Conservation (phyloP, 2,888 invertebrate species). For the Gari tellinella region DNA sequence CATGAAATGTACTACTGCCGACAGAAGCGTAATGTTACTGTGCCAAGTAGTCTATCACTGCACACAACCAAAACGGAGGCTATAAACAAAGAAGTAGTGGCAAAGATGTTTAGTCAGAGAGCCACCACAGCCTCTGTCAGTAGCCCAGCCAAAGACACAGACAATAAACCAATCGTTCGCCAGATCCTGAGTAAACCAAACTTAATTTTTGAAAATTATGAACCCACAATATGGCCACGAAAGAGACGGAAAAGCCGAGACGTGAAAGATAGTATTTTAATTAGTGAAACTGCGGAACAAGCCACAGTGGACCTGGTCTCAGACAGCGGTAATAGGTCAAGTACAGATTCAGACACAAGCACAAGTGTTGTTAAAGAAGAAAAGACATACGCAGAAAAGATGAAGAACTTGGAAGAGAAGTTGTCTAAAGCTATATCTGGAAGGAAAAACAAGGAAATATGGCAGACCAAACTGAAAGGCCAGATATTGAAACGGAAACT, state of each 20-base stretch:
- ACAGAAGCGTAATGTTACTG: constrained; percentile 8
- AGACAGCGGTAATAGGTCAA: too few species aligned
- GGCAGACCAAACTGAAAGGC: constrained; percentile 67
- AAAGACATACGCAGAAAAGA: constrained; percentile 1
- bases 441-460: constrained; percentile 21
- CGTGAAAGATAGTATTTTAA: too few species aligned
- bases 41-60: constrained; percentile 1
- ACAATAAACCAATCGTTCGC: too few species aligned
- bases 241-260: not conserved
- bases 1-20: constrained; percentile 91
- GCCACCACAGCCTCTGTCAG: not conserved
- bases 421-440: not conserved
- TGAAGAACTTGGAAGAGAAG: constrained; percentile 16
- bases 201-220: constrained; percentile 22
- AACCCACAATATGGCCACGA: constrained; percentile 15
- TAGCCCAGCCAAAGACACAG: too few species aligned
- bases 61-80: constrained; percentile 6
- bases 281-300: too few species aligned
- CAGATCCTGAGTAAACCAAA: too few species aligned
- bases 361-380: too few species aligned
- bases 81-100: constrained; percentile 30
- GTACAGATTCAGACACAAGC: too few species aligned
- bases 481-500: constrained; percentile 68
- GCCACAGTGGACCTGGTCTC: too few species aligned
- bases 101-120: constrained; percentile 31